Conservation (phyloP, 2,797 vertebrate species). For the Takifugu rubripes region DNA sequence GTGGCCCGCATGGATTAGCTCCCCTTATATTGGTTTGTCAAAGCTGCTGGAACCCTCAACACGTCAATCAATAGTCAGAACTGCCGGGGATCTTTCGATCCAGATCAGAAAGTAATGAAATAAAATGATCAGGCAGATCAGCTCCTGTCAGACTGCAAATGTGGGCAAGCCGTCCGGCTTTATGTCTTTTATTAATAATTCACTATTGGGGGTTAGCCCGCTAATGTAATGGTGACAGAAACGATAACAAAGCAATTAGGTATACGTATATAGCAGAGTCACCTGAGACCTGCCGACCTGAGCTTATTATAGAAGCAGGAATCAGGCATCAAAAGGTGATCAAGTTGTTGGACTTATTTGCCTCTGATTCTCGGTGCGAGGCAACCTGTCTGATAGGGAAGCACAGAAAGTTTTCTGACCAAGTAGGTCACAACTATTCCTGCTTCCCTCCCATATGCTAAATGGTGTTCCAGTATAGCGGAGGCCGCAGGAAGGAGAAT, state of each 20-base stretch:
- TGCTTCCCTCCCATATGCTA: slow-evolving; percentile 70
- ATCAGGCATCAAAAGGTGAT: slow-evolving; percentile 43
- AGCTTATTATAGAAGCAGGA: slow-evolving; percentile 23
- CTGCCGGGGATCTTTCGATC: slow-evolving; percentile 65
- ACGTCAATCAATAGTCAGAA: slow-evolving; percentile 73
- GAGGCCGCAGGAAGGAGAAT: slow-evolving; percentile 48
- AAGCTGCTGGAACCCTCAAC: slow-evolving; percentile 63
- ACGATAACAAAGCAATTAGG: too few relatives aligned
- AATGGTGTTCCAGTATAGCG: slow-evolving; percentile 53
- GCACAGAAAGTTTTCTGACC: slow-evolving; percentile 51
- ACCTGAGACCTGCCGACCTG: neutral
- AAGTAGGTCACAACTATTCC: slow-evolving; percentile 80
- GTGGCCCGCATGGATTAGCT: slow-evolving; percentile 73
- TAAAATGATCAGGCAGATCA: slow-evolving; percentile 18
- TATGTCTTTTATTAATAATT: slow-evolving; percentile 1
- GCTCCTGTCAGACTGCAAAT: slow-evolving; percentile 16
- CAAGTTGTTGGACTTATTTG: slow-evolving; percentile 38
- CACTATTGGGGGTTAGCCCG: neutral
- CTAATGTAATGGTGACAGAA: too few relatives aligned
- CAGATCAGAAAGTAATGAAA: slow-evolving; percentile 54
- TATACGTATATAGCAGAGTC: too few relatives aligned
- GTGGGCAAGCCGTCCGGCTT: neutral
- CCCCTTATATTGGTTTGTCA: slow-evolving; percentile 72
- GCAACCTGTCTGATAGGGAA: slow-evolving; percentile 54
- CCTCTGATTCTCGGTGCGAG: slow-evolving; percentile 27